Percentiles rank a stretch among this genome's conserved stretches.
phyloP scores from a whole-genome alignment of 2,888 invertebrate genomes.

The Frankliniella fusca region DNA sequence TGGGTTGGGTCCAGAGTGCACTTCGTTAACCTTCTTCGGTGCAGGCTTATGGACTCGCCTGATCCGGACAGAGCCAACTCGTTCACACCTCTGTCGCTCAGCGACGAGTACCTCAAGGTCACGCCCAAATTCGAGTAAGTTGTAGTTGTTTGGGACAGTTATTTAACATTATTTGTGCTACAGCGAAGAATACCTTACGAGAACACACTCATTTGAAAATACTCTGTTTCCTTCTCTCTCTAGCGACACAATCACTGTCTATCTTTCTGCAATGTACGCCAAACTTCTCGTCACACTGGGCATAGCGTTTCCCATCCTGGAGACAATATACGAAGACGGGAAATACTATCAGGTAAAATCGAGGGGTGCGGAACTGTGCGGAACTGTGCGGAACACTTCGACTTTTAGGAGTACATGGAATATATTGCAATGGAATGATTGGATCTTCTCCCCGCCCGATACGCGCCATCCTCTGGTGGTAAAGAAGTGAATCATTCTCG shows the following conservation, averaged over 20 bases:
- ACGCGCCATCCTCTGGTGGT: too few relatives aligned
- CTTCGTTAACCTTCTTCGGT: too few relatives aligned
- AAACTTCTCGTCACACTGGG: neutral
- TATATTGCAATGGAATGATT: too few relatives aligned
- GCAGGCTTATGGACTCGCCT: neutral
- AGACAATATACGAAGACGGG: neutral
- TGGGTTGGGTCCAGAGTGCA: too few relatives aligned
- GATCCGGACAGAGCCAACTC: neutral
- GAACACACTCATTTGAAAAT: neutral
- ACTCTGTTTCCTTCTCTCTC: neutral
- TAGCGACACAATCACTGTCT: neutral
- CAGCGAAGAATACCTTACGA: too few relatives aligned
- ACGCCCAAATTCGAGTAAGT: conserved; percentile 1
- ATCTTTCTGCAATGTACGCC: conserved; percentile 4
- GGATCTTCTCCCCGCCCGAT: too few relatives aligned
- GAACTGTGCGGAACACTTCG: too few relatives aligned
- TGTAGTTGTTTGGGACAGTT: neutral
- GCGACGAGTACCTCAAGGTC: conserved; percentile 9
- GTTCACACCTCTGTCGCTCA: neutral
- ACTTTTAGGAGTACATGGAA: too few relatives aligned
- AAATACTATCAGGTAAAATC: neutral
- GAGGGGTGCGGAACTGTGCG: too few relatives aligned
- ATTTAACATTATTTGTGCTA: too few relatives aligned
- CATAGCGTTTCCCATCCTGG: neutral
- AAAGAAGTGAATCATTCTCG: neutral